phyloP scores from a whole-genome alignment of 2,797 vertebrate genomes.

The Calcarius lapponicus region DNA sequence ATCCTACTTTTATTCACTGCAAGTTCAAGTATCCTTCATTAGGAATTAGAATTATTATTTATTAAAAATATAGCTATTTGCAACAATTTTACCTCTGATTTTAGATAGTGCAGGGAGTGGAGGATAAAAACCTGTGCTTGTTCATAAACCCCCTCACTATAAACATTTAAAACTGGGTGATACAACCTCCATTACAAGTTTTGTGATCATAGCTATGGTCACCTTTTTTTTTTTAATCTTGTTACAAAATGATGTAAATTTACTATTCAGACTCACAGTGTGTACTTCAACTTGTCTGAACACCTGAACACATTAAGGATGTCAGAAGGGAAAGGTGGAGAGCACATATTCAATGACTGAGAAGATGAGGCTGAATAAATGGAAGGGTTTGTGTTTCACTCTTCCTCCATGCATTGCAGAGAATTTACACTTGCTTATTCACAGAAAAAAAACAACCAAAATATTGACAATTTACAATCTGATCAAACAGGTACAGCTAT shows the following conservation, averaged over 20 bases:
- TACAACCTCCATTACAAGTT: neutral
- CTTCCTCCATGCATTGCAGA: neutral
- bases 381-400: neutral
- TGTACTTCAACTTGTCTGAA: neutral
- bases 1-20: neutral
- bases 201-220: neutral
- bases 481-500: neutral
- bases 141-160: neutral
- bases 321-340: neutral
- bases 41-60: neutral
- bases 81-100: neutral
- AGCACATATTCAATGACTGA: neutral
- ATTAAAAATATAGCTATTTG: neutral
- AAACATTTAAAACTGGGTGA: neutral
- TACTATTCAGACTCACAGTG: neutral
- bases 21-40: neutral
- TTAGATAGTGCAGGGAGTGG: neutral
- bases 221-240: neutral
- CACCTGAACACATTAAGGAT: neutral
- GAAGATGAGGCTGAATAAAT: neutral
- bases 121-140: neutral
- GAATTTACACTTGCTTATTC: neutral
- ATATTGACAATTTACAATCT: neutral
- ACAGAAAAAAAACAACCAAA: accelerated
- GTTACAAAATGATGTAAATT: neutral